Base-by-base conservation (phyloP, 2,888 invertebrate genomes). In the Eustalomyia histrio region DNA sequence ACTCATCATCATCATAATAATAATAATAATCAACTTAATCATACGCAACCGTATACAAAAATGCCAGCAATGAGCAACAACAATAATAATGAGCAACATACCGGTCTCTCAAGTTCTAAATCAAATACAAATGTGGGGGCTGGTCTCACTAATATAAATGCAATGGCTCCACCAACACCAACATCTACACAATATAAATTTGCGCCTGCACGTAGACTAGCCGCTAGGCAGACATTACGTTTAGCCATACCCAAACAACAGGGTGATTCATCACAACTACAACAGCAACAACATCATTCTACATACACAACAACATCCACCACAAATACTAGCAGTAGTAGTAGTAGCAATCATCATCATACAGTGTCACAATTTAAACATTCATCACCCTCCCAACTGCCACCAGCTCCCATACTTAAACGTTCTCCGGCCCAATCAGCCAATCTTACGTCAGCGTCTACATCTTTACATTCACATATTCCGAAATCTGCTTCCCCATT, bases 191-290 rank as follows among this genome's bases (percentile, higher is more conserved):
- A 83, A 35, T 88, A 86, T 87, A 88, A 88, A 83, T 88, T 88
- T 85, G 89, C 90, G 89, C 90, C 90, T 87, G 88, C 90, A 87
- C 90, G 90, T 86, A 88, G 90, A 76, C 88, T 90, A 84, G 90
- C 90, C 24, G 90, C 90, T 1, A 85, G 90, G 9, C 90, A 90
- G 84, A 90, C 90, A 14, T 80, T 90, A 18, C 89, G 90, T 2
- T 84, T 90, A 82, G 90, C 90, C 14, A 90, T 90, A 85, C 90
- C 90, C 63, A 90, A 90, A 76, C 87, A 87, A 85, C 89, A 87
- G 85, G 87, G 87, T 82, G 89, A 89, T 58, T 83, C 87, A 5
- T 83, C 87, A 5, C 73, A 60, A 64, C 29, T 29, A 29, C 29
- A 29, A 29, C 29, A 29, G 7, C 29, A 79, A 69, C 61, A 83